Evolutionary conservation across 2,888 invertebrate species (phyloP).

Genomic region (Eilema sororculum): DNA sequence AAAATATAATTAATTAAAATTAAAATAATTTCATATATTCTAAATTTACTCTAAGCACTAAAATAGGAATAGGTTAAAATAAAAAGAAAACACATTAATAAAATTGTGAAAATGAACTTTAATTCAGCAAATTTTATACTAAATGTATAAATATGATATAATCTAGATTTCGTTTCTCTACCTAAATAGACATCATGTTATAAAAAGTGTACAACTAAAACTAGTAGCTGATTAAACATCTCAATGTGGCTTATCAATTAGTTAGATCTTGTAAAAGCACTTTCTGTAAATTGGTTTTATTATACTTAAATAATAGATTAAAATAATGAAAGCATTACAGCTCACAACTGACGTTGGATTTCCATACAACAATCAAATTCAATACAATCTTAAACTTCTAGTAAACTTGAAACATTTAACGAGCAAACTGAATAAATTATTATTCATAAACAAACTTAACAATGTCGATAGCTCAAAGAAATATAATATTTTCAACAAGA

Average conservation of each 20-base stretch:
- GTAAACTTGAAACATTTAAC: slow-evolving; percentile 87
- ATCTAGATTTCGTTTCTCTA: slow-evolving; percentile 86
- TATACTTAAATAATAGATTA: slow-evolving; percentile 86
- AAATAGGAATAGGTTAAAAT: slow-evolving; percentile 44
- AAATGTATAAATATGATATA: slow-evolving; percentile 88
- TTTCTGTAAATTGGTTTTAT: slow-evolving; percentile 82
- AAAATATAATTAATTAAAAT: background rate
- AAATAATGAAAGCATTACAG: slow-evolving; percentile 84
- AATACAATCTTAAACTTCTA: slow-evolving; percentile 85
- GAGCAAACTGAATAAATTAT: slow-evolving; percentile 87
- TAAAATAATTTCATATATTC: background rate
- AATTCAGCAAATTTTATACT: slow-evolving; percentile 87
- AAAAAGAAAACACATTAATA: slow-evolving; percentile 70
- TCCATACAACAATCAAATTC: slow-evolving; percentile 83
- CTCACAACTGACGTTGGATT: slow-evolving; percentile 83
- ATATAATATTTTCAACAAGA: slow-evolving; percentile 85
- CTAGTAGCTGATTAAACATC: slow-evolving; percentile 87
- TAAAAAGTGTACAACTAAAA: slow-evolving; percentile 87
- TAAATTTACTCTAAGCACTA: background rate
- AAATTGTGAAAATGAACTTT: slow-evolving; percentile 87
- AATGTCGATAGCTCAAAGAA: slow-evolving; percentile 86
- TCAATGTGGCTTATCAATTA: slow-evolving; percentile 86
- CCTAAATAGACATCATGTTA: slow-evolving; percentile 87
- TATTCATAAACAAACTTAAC: slow-evolving; percentile 87
- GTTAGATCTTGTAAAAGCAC: slow-evolving; percentile 87